Evolutionary conservation across 2,888 invertebrate species (phyloP), one percentile per base, ranked within the genome.

Genomic region (Megamerina dolium): DNA sequence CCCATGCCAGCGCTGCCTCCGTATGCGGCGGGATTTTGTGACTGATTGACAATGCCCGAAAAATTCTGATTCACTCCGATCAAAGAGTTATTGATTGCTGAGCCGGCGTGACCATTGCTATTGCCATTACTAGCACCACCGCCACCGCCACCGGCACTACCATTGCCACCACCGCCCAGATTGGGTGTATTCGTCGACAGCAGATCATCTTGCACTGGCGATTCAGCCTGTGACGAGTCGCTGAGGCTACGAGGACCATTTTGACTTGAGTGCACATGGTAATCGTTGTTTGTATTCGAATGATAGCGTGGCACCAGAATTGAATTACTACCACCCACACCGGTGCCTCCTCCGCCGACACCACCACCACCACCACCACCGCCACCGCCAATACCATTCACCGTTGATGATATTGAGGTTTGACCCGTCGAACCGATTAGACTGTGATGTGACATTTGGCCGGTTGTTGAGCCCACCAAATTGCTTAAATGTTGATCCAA

Each of bases 181-280:
- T 79, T 77, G 5, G 79, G 77, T 3, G 80, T 79, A 59, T 82
- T 83, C 5, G 81, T 78, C 2, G 80, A 78, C 27, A 83, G 74
- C 3, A 83, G 70, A 57, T 87, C 86, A 61, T 86, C 86, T 73
- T 87, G 87, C 13, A 87, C 86, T 2, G 87, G 87, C 27, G 86
- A 86, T 62, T 87, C 87, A 3, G 87, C 86, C 49, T 87, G 83
- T 26, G 87, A 87, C 29, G 87, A 87, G 66, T 87, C 88, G 55
- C 87, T 87, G 20, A 88, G 72, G 12, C 87, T 87, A 31, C 88
- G 75, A 1, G 88, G 87, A 3, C 83, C 81, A 16, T 77, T 75
- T 52, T 81, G 74, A 55, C 81, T 75, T 26, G 71, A 66, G 53
- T 72, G 72, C 9, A 72, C 68, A 43, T 65, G 66, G 73, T 85